A percentile compares a stretch with the other conserved stretches of the same genome.
phyloP scores from a whole-genome alignment of 2,888 invertebrate genomes.

The Synergus laeviventris region DNA sequence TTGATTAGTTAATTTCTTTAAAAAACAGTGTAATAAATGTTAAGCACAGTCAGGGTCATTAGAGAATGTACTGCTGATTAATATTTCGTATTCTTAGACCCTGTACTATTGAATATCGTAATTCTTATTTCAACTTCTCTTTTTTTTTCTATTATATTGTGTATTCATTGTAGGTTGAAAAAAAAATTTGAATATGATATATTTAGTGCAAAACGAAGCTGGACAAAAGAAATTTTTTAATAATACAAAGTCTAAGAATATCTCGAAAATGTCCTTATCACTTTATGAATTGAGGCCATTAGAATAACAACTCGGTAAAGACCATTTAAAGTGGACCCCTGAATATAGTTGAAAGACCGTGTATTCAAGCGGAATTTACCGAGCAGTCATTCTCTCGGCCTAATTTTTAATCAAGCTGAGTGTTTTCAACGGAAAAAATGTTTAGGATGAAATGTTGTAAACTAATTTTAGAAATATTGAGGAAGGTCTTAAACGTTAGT shows the following conservation, averaged over 20 bases:
- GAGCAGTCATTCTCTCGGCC: background rate
- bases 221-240: background rate
- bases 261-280: background rate
- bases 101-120: background rate
- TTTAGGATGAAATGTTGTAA: background rate
- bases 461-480: background rate
- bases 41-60: background rate
- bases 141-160: too few species aligned
- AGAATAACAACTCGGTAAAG: background rate
- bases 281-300: background rate
- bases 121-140: background rate
- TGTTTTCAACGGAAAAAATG: background rate
- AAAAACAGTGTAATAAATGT: background rate
- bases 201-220: background rate
- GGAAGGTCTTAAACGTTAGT: background rate
- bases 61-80: background rate
- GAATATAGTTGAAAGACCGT: background rate
- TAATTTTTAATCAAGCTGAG: background rate
- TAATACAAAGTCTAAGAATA: background rate
- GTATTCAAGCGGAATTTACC: background rate
- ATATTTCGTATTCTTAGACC: background rate
- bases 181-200: too few species aligned
- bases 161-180: background rate
- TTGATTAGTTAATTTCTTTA: constrained; percentile 66
- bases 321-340: background rate